A percentile compares a stretch with the other conserved stretches of the same genome.
Evolutionary conservation across 1,140 invertebrate genomes (phyloP).

Genomic region (Phymorhynchus buccinoides): DNA sequence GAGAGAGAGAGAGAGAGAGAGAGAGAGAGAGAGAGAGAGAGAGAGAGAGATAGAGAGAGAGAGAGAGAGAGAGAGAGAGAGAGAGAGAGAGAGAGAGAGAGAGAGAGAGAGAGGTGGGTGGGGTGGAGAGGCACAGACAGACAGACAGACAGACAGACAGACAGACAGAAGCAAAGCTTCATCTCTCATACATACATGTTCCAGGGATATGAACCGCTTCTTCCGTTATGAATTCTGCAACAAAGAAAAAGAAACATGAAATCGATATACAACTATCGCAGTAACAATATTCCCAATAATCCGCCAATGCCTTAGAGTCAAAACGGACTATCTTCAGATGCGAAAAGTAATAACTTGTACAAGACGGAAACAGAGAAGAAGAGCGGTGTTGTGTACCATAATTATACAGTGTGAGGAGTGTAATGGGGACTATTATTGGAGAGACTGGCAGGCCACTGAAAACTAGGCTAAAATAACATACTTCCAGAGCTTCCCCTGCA

Average conservation of each 20-base stretch:
- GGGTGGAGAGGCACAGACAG: background rate
- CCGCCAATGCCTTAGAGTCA: no score
- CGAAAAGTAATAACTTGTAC: no score
- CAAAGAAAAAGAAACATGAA: constrained; percentile 18
- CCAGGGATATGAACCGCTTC: constrained; percentile 54
- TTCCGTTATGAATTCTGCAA: constrained; percentile 50
- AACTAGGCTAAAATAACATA: no score
- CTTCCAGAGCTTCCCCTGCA: no score
- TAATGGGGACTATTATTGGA: no score
- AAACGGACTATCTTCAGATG: no score
- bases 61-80: constrained; percentile 1
- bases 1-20: constrained; percentile 3
- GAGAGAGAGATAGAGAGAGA: background rate
- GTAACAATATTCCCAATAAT: no score
- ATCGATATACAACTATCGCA: no score
- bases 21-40: background rate
- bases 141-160: background rate
- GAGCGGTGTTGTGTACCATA: no score
- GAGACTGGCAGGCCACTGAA: no score
- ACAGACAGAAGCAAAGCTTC: background rate
- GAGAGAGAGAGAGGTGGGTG: background rate
- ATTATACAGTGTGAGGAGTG: no score
- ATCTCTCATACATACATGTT: constrained; percentile 46
- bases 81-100: background rate
- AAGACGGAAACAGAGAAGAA: no score